phyloP scores from a whole-genome alignment of 2,797 vertebrate species.

The Micrastur ruficollis region DNA sequence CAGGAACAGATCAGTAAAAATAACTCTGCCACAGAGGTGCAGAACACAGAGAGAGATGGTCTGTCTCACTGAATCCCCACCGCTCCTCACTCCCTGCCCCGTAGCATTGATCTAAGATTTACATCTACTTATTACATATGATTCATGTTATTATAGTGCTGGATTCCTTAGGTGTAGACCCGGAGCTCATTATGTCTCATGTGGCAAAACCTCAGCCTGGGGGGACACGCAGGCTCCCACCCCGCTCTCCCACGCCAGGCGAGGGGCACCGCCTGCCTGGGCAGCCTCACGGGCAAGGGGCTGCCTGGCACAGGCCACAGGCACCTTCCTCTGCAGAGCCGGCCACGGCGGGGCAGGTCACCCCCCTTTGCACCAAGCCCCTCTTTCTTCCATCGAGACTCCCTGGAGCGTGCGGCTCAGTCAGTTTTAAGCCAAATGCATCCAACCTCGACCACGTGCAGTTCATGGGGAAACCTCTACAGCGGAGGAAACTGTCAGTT shows the following conservation, averaged over 20 bases:
- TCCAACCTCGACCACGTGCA: fast-evolving
- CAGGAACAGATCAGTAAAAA: neutral
- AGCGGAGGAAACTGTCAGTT: neutral
- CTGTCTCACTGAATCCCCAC: neutral
- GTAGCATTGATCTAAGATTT: neutral
- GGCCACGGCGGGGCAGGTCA: fast-evolving
- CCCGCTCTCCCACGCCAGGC: fast-evolving
- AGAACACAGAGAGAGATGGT: neutral
- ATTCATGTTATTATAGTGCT: neutral
- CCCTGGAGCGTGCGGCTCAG: neutral
- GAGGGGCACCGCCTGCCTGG: neutral
- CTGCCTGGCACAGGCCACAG: neutral
- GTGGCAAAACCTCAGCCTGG: neutral
- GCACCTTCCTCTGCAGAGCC: neutral
- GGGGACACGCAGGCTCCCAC: neutral
- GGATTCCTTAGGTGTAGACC: neutral
- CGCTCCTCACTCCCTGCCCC: neutral
- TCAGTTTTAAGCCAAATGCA: neutral
- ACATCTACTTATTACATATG: conserved; percentile 33
- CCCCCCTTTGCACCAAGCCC: neutral
- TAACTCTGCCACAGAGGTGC: neutral
- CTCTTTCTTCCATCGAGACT: neutral
- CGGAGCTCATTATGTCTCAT: neutral
- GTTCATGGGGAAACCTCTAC: fast-evolving
- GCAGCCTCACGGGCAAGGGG: neutral